Evolutionary conservation across 2,797 vertebrate genomes (phyloP).

Genomic region (Sorex maritimensis): DNA sequence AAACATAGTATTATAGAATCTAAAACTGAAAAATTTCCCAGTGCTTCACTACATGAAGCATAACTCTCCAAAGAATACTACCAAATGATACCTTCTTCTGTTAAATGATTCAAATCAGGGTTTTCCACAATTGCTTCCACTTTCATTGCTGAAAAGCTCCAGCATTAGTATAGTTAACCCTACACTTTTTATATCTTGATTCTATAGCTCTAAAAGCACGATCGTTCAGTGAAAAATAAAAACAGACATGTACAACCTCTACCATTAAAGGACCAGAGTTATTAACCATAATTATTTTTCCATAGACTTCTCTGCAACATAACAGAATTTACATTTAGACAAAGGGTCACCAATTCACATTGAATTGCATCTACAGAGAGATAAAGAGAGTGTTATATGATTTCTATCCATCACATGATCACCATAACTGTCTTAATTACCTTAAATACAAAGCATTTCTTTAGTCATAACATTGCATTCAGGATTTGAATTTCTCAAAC

Average conservation of each 20-base stretch:
- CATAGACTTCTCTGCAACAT: background rate
- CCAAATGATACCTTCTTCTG: constrained; percentile 46
- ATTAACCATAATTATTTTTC: background rate
- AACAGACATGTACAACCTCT: background rate
- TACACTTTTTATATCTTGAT: background rate
- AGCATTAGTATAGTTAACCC: constrained; percentile 6
- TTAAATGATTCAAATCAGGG: constrained; percentile 64
- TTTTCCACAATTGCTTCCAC: constrained; percentile 25
- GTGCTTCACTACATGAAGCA: background rate
- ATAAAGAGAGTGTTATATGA: background rate
- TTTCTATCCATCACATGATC: background rate
- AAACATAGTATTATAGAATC: constrained; percentile 37
- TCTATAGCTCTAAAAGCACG: background rate
- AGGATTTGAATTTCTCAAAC: background rate
- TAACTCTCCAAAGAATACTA: background rate
- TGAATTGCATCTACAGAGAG: background rate
- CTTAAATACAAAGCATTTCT: constrained; percentile 40
- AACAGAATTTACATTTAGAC: background rate
- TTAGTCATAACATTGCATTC: constrained; percentile 47
- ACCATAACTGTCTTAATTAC: constrained; percentile 1
- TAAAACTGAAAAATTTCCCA: constrained; percentile 38
- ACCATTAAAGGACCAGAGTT: background rate
- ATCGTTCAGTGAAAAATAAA: background rate
- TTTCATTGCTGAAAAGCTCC: constrained; percentile 29
- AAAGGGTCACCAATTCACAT: background rate